Evolutionary conservation across 2,888 invertebrate genomes (phyloP).

Genomic region (Ophion ventricosus): DNA sequence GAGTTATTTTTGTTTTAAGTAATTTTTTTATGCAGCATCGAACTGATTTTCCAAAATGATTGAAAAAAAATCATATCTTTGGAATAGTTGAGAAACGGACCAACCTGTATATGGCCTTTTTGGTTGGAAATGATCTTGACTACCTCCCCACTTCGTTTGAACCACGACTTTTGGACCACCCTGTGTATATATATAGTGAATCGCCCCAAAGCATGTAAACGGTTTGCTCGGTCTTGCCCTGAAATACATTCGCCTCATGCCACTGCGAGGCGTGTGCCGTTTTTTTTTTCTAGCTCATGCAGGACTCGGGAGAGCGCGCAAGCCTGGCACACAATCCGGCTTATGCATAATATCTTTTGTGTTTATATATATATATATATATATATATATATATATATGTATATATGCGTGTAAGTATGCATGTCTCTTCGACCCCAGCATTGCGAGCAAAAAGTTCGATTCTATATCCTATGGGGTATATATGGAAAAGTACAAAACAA

Average conservation of each 20-base stretch:
- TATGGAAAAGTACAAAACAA: slow-evolving; percentile 35
- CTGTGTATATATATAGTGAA: slow-evolving; percentile 67
- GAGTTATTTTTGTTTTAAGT: too few relatives aligned
- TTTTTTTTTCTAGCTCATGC: slow-evolving; percentile 67
- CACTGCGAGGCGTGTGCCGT: slow-evolving; percentile 82
- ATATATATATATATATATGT: background rate
- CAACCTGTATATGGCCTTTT: too few relatives aligned
- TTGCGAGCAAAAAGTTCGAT: slow-evolving; percentile 51
- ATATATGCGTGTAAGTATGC: background rate
- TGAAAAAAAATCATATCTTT: too few relatives aligned
- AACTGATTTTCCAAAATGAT: too few relatives aligned
- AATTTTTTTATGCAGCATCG: too few relatives aligned
- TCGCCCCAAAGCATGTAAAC: slow-evolving; percentile 51
- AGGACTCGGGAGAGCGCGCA: slow-evolving; percentile 43
- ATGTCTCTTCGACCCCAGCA: slow-evolving; percentile 38
- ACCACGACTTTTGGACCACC: too few relatives aligned
- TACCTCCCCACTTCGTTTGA: too few relatives aligned
- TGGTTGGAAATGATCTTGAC: too few relatives aligned
- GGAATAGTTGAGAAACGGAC: too few relatives aligned
- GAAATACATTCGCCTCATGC: slow-evolving; percentile 74
- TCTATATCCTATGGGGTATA: slow-evolving; percentile 31
- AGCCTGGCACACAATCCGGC: slow-evolving; percentile 37
- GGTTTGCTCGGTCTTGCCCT: slow-evolving; percentile 64
- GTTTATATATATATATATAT: background rate
- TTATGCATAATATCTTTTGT: slow-evolving; percentile 17